A percentile compares a stretch with the other conserved stretches of the same genome.
These are phyloP conservation scores for Heteromormyrus szaboi DNA, from an alignment of 2,797 vertebrate genomes.

Conservation along the genomic window DNA sequence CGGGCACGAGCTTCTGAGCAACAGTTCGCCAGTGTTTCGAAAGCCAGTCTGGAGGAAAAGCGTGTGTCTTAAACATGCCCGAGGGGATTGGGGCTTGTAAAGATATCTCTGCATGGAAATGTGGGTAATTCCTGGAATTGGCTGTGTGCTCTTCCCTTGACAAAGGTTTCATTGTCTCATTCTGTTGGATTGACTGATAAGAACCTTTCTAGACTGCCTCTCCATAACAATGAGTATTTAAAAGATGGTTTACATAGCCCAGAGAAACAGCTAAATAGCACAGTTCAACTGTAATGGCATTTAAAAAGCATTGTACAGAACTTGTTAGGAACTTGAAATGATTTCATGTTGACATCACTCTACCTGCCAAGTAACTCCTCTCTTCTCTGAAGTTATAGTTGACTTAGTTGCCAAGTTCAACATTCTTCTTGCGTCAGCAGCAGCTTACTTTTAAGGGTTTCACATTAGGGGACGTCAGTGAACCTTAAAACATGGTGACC, in stretches of 20 bases:
- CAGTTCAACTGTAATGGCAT: neutral
- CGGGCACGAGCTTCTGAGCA: neutral
- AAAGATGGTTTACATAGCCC: neutral
- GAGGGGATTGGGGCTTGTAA: conserved; percentile 39
- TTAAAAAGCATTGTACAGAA: neutral
- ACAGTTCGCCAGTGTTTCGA: neutral
- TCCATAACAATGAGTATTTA: neutral
- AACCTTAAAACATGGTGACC: neutral
- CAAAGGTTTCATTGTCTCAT: conserved; percentile 5
- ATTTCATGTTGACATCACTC: neutral
- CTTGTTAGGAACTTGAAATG: neutral
- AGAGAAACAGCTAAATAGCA: neutral
- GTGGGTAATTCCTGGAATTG: conserved; percentile 35
- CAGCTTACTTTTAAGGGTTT: neutral
- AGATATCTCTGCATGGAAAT: conserved; percentile 53
- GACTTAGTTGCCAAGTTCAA: neutral
- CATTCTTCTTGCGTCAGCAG: neutral
- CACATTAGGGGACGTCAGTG: neutral
- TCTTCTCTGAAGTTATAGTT: neutral
- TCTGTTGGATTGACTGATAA: neutral
- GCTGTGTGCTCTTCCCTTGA: neutral
- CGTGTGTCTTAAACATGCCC: neutral
- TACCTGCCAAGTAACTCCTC: neutral
- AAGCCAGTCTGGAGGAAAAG: neutral
- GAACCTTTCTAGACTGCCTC: neutral